A percentile compares a stretch with the other conserved stretches of the same genome.
phyloP scores from a whole-genome alignment of 2,797 vertebrate species.

The Macropus fuliginosus region DNA sequence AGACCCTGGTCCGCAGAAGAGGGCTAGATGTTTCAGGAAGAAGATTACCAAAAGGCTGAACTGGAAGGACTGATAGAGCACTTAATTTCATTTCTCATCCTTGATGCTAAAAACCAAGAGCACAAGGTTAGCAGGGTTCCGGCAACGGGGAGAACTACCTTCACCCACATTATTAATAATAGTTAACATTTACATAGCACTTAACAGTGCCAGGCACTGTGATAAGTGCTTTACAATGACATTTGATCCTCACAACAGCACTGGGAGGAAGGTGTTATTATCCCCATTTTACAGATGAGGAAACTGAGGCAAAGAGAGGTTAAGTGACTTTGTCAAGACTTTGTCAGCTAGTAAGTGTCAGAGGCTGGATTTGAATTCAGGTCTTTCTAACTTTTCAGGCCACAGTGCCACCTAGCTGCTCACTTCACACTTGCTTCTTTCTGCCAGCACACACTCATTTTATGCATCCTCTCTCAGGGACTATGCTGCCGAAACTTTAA shows the following conservation, averaged over 20 bases:
- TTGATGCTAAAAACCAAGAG: background rate
- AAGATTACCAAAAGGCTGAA: background rate
- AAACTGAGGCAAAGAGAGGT: background rate
- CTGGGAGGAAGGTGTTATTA: background rate
- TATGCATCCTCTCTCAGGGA: background rate
- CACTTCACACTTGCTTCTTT: background rate
- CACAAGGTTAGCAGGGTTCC: background rate
- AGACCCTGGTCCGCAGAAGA: background rate
- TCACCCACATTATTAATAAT: background rate
- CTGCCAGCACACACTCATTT: background rate
- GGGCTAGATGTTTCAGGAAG: background rate
- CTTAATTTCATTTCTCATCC: background rate
- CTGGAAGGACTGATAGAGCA: background rate
- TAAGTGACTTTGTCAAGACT: background rate
- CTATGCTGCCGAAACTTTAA: background rate
- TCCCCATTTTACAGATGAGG: background rate
- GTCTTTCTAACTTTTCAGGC: background rate
- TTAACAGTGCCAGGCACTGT: background rate
- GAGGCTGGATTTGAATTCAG: background rate
- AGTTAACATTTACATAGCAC: background rate
- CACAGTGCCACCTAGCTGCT: background rate
- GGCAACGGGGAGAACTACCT: background rate
- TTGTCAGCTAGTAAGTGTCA: background rate
- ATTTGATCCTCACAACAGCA: background rate
- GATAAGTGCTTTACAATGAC: background rate